Conservation (phyloP, 2,797 vertebrate genomes). For the Parauchenoglanis punctatus region DNA sequence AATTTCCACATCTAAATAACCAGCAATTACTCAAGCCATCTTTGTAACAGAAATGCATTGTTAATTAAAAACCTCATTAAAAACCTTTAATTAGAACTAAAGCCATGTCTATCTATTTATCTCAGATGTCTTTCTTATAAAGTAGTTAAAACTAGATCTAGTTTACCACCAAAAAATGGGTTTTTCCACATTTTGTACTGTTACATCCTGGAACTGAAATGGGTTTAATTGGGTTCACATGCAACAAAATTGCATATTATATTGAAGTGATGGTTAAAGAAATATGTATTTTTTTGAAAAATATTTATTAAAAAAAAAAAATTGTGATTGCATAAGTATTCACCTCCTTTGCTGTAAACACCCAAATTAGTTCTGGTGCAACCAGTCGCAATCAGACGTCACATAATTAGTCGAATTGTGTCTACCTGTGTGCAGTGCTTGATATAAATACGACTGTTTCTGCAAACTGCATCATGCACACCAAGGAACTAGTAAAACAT, state of each 20-base stretch:
- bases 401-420: too few relatives aligned
- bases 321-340: not conserved
- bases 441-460: not conserved
- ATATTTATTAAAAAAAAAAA: not conserved
- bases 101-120: not conserved
- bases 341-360: not conserved
- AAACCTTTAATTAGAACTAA: constrained; percentile 1
- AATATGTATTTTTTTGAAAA: not conserved
- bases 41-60: not conserved
- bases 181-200: not conserved
- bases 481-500: not conserved
- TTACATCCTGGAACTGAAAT: not conserved
- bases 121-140: not conserved
- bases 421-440: not conserved
- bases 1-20: not conserved
- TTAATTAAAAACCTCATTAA: constrained; percentile 15
- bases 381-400: not conserved
- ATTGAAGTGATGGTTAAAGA: not conserved
- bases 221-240: not conserved
- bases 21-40: not conserved
- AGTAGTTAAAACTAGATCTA: not conserved
- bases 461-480: not conserved
- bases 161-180: not conserved
- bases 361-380: not conserved
- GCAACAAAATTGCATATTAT: not conserved